Evolutionary conservation across 2,797 vertebrate genomes (phyloP), one percentile per base, ranked within the genome.

Genomic region (Poecilia velifera): DNA sequence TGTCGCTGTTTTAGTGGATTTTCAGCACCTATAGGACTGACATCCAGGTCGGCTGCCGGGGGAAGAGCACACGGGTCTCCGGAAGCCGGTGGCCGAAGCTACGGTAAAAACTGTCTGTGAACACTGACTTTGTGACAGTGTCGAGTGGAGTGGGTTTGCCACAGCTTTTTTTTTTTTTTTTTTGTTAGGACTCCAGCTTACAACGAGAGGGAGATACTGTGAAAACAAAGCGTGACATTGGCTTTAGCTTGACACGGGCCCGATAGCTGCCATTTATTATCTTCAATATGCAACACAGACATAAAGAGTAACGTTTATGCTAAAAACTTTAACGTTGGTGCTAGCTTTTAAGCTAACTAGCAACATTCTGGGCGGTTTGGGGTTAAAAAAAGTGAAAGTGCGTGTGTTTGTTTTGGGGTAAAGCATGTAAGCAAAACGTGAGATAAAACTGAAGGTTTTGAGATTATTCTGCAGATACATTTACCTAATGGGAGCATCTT

Each of bases 371-470:
- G 90, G 92, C 89, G 91, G 92, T 90, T 94, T 94, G 46, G 82
- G 86, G 77, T 80, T 82, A 66, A 85, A 85, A 92, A 92, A 92
- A 95, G 93, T 91, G 91, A 92, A 94, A 95, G 93, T 93, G 74
- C 51, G 77, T 43, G 28, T 64, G 13, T 87, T 25, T 79, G 62
- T 75, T 53, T 78, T 25, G 70, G 66, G 39, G 64, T 80, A 46
- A 64, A 82, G 85, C 74, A 78, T 81, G 77, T 45, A 74, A 76
- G 74, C 72, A 80, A 64, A 81, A 3, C 62, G 64, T 39, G 64
- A 71, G 25, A 43, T 7, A 8, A 71, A 45, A 70, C 9, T 78
- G 72, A 76, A 3, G 16, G 12, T 36, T 76, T 22, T 78, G 9
- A 31, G 59, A 1, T 28, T 82, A 72, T 73, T 79, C 4, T 82